Percentiles rank a stretch among this genome's conserved stretches.
These are phyloP conservation scores for Colaptes auratus DNA, from an alignment of 2,113 vertebrate genomes.

Conservation along the genomic window DNA sequence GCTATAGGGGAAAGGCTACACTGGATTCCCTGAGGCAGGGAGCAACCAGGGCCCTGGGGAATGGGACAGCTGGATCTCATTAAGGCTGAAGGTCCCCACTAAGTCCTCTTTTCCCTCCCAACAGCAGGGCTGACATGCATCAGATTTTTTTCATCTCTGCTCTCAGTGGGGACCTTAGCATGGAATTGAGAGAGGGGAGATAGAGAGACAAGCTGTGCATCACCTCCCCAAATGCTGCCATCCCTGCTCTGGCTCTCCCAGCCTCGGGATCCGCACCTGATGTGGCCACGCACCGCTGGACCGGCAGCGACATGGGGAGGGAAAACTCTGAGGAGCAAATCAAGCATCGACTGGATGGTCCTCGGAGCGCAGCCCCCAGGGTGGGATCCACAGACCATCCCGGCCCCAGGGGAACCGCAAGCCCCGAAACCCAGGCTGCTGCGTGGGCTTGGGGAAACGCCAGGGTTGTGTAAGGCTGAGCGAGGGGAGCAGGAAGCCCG, in stretches of 20 bases:
- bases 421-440: fast-evolving
- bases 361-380: too few species aligned
- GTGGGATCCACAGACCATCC: fast-evolving
- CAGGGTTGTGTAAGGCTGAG: background rate
- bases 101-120: background rate
- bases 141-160: background rate
- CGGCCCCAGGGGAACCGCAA: background rate
- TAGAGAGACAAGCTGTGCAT: background rate
- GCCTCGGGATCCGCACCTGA: background rate
- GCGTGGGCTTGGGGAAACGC: background rate
- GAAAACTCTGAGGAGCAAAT: background rate
- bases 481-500: background rate
- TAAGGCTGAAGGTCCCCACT: background rate
- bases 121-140: background rate
- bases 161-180: background rate
- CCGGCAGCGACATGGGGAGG: background rate
- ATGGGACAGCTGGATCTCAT: fast-evolving
- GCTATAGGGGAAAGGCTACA: background rate
- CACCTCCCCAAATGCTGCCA: background rate
- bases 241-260: background rate
- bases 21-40: background rate
- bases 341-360: background rate
- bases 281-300: fast-evolving
- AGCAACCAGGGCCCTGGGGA: background rate
- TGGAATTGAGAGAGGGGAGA: background rate